Percentiles rank a stretch among this genome's conserved stretches.
These are phyloP conservation scores for Hoplodrina ambigua DNA, from an alignment of 2,888 invertebrate genomes.

Conservation along the genomic window DNA sequence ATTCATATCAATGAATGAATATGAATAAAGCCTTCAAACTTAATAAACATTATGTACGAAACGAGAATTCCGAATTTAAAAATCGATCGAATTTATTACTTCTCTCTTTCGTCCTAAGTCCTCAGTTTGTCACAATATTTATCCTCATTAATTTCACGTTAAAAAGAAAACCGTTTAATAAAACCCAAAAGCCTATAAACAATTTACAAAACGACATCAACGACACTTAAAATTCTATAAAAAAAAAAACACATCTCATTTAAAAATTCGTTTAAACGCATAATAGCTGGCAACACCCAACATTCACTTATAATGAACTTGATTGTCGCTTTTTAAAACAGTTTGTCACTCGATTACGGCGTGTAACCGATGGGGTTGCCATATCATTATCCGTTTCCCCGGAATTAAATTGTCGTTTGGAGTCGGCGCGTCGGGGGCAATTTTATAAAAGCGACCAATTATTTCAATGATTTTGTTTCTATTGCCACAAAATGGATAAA, in stretches of 20 bases:
- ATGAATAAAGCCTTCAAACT: no score
- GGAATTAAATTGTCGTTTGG: slow-evolving; percentile 87
- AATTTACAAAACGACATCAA: slow-evolving; percentile 42
- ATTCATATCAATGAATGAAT: no score
- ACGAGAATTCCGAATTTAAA: no score
- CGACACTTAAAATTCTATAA: slow-evolving; percentile 34
- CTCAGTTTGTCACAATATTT: background rate
- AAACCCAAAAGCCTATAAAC: slow-evolving; percentile 7
- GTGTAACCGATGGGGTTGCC: slow-evolving; percentile 82
- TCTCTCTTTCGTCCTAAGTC: no score
- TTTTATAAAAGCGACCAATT: slow-evolving; percentile 78
- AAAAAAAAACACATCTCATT: slow-evolving; percentile 60
- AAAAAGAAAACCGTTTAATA: background rate
- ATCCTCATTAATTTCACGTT: background rate
- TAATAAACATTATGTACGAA: no score
- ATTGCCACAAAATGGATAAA: slow-evolving; percentile 88
- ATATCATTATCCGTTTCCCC: slow-evolving; percentile 84
- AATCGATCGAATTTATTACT: no score
- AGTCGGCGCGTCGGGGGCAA: slow-evolving; percentile 80
- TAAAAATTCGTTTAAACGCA: slow-evolving; percentile 56
- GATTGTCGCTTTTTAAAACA: slow-evolving; percentile 84
- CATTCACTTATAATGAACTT: slow-evolving; percentile 66
- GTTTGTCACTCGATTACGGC: slow-evolving; percentile 89
- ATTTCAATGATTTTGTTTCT: slow-evolving; percentile 82
- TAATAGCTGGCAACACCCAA: slow-evolving; percentile 65